Evolutionary conservation across 2,888 invertebrate genomes (phyloP), one percentile per base, ranked within the genome.

Genomic region (Parnassius apollo): DNA sequence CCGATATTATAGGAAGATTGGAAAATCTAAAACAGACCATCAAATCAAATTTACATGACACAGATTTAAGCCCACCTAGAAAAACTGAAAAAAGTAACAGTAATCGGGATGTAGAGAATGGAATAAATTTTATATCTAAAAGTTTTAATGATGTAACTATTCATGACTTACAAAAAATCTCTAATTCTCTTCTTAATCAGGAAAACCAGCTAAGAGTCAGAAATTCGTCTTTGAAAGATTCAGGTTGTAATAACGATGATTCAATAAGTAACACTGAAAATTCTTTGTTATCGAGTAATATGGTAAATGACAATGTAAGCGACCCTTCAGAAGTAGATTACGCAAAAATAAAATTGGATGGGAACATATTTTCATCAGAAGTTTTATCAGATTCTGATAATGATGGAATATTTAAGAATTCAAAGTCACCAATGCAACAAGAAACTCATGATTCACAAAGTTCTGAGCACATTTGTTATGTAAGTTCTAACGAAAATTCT

Each of bases 121-220:
- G 4, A 8, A 25, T 42, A 2, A 53, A 8, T 42, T 12, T 10
- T 11, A 10, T 53, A 25, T 1, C 50, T 59, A 57, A 56, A 75
- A 9, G 71, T 9, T 61, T 42, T 55, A 18, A 58, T 45, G 60
- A 49, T 55, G 22, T 75, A 1, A 68, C 74, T 54, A 73, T 78
- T 50, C 66, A 76, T 56, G 88, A 88, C 67, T 75, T 88, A 66
- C 85, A 88, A 74, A 74, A 78, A 22, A 75, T 85, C 68, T 86
- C 88, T 7, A 73, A 87, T 72, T 75, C 78, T 18, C 72, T 87
- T 68, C 71, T 88, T 61, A 66, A 75, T 68, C 64, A 68, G 45
- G 74, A 59, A 50, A 48, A 68, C 58, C 61, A 59, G 54, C 54
- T 56, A 60, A 65, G 46, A 11, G 44, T 50, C 0, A 57, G 55